These are phyloP conservation scores for Percopsis omiscomaycus DNA, from an alignment of 2,797 vertebrate species.

Conservation along the genomic window DNA sequence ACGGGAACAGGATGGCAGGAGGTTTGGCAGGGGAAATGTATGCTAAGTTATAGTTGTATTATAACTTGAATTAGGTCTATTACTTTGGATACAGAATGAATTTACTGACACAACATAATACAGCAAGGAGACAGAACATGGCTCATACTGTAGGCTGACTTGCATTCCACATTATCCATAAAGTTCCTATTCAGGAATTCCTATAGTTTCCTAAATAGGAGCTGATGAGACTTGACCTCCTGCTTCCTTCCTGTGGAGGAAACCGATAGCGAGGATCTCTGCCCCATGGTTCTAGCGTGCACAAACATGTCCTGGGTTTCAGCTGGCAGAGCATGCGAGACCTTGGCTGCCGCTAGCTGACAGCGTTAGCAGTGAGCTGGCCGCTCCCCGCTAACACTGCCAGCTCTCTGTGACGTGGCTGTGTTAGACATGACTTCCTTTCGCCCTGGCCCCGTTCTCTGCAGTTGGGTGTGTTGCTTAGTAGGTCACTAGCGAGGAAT, in stretches of 20 bases:
- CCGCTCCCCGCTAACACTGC: slow-evolving; percentile 6
- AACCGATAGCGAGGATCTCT: slow-evolving; percentile 21
- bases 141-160: slow-evolving; percentile 19
- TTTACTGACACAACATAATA: slow-evolving; percentile 29
- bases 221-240: slow-evolving; percentile 14
- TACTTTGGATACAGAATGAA: slow-evolving; percentile 14
- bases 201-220: slow-evolving; percentile 27
- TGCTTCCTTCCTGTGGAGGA: slow-evolving; percentile 46
- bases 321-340: slow-evolving; percentile 43
- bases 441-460: slow-evolving; percentile 2
- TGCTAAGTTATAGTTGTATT: slow-evolving; percentile 1
- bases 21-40: too few species aligned
- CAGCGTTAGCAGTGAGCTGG: neutral
- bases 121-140: slow-evolving; percentile 60
- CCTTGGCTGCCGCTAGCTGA: slow-evolving; percentile 20
- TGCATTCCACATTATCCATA: slow-evolving; percentile 4
- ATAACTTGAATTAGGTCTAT: neutral
- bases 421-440: slow-evolving; percentile 21
- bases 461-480: slow-evolving; percentile 3
- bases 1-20: neutral
- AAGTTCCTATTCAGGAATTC: slow-evolving; percentile 28
- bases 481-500: slow-evolving; percentile 2
- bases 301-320: slow-evolving; percentile 20
- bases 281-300: neutral
- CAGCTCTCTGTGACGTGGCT: slow-evolving; percentile 32